Conservation (phyloP, 2,113 vertebrate genomes). For the Dunckerocampus dactyliophorus region DNA sequence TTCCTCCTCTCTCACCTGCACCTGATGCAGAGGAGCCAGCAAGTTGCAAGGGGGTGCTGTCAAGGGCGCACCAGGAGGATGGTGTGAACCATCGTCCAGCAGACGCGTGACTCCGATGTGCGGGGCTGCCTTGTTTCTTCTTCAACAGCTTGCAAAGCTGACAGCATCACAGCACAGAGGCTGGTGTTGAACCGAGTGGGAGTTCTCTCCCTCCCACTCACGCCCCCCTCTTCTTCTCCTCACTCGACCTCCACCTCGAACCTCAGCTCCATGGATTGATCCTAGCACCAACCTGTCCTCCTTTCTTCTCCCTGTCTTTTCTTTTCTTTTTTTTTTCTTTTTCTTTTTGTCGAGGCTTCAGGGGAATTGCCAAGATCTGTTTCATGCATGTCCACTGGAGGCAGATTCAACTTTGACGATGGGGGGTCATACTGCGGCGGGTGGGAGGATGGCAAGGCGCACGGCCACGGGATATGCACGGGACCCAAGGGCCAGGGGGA, state of each 20-base stretch:
- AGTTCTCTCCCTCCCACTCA: conserved; percentile 39
- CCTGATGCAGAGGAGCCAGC: conserved; percentile 17
- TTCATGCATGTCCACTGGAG: conserved; percentile 82
- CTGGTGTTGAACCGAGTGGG: conserved; percentile 26
- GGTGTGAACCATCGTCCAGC: conserved; percentile 47
- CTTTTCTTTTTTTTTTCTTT: conserved; percentile 61
- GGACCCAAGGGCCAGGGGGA: conserved; percentile 98
- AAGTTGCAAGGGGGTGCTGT: conserved; percentile 40
- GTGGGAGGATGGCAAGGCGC: conserved; percentile 99
- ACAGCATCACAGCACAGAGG: conserved; percentile 14
- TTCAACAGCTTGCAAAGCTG: not conserved
- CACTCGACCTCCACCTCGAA: conserved; percentile 31
- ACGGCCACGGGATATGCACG: conserved; percentile 98
- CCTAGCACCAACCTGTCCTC: conserved; percentile 55
- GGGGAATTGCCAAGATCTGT: conserved; percentile 70
- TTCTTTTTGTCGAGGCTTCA: conserved; percentile 67
- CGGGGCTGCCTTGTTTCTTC: conserved; percentile 14
- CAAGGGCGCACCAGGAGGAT: conserved; percentile 38
- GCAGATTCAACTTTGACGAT: conserved; percentile 99
- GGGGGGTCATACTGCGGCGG: conserved; percentile 99
- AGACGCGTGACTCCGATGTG: conserved; percentile 32
- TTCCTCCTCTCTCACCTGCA: conserved; percentile 31
- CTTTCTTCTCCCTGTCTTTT: conserved; percentile 46
- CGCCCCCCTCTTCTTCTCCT: conserved; percentile 21
- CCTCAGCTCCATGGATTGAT: conserved; percentile 31